phyloP scores from a whole-genome alignment of 2,797 vertebrate species.

The Galago senegalensis region DNA sequence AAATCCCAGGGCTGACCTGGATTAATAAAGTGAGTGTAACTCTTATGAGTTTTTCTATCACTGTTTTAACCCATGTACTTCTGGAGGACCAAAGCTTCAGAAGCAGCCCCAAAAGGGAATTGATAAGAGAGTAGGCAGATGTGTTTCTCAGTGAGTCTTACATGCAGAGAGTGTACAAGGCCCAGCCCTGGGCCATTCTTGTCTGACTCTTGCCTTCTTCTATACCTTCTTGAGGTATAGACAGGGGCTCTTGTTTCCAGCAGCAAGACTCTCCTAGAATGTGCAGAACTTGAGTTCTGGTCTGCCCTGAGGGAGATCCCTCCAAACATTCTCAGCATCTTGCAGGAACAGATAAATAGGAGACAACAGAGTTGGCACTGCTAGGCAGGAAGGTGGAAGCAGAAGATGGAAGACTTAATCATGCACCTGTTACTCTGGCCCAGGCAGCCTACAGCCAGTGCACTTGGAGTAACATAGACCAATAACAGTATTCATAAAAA shows the following conservation, averaged over 20 bases:
- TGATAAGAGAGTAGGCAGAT: conserved; percentile 31
- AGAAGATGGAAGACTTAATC: background rate
- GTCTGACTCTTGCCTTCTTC: background rate
- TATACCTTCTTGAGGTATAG: background rate
- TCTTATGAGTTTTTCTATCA: conserved; percentile 53
- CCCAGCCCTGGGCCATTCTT: background rate
- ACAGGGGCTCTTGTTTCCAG: background rate
- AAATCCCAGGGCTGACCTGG: conserved; percentile 91
- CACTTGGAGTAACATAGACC: background rate
- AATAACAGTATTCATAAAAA: background rate
- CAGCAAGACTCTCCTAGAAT: background rate
- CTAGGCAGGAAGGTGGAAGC: background rate
- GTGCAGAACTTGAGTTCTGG: conserved; percentile 6
- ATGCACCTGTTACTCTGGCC: background rate
- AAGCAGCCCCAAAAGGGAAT: conserved; percentile 57
- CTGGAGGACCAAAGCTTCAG: conserved; percentile 42
- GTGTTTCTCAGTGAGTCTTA: conserved; percentile 44
- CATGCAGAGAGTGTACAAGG: background rate
- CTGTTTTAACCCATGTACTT: conserved; percentile 53
- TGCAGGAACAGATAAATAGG: background rate
- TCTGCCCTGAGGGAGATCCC: background rate
- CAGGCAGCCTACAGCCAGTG: background rate
- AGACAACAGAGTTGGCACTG: background rate
- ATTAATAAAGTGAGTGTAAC: conserved; percentile 90
- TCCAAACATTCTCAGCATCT: background rate